Base-by-base conservation (phyloP, 53 echinoderm and acorn worm genomes). In the Temnopleurus reevesii region DNA sequence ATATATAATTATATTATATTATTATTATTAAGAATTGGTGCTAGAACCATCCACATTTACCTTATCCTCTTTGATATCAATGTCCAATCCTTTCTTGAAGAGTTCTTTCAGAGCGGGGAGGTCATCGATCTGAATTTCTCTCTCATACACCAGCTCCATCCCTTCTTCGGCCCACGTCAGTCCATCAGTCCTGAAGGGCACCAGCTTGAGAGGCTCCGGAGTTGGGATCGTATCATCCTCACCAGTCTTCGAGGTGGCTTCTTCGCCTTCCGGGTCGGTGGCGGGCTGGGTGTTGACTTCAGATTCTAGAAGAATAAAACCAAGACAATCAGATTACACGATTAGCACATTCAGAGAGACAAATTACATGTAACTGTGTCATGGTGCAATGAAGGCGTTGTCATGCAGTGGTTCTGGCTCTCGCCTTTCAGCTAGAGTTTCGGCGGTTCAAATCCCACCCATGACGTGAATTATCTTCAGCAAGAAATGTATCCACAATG, bases 11-110 rank as follows among this genome's bases (percentile, higher is more conserved):
- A n/a, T n/a, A n/a, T n/a, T n/a, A n/a, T n/a, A n/a, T n/a, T n/a
- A n/a, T n/a, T n/a, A n/a, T n/a, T n/a, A n/a, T n/a, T n/a, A n/a
- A n/a, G n/a, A n/a, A n/a, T n/a, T n/a, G n/a, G n/a, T n/a, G n/a
- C n/a, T n/a, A n/a, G n/a, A n/a, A 19, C 24, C 1, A 58, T 58
- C 26, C 26, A 33, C 0, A 9, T 7, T 0, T 45, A 99, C 99
- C 92, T 99, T 99, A 76, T 99, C 96, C 53, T 99, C 99, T 80
- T 96, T 99, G 44, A 99, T 88, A 29, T 91, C 83, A 12, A 96
- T 45, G 28, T 81, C 33, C 59, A 99, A 90, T 34, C 99, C 99
- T 77, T 85, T 87, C 90, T 90, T 93, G 35, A 99, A 79, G 77
- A 91, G 93, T 76, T 94, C 96, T 82, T 99, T 99, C 66, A 99